Evolutionary conservation across 2,113 vertebrate genomes (phyloP), one percentile per base, ranked within the genome.

Genomic region (Condylura cristata): DNA sequence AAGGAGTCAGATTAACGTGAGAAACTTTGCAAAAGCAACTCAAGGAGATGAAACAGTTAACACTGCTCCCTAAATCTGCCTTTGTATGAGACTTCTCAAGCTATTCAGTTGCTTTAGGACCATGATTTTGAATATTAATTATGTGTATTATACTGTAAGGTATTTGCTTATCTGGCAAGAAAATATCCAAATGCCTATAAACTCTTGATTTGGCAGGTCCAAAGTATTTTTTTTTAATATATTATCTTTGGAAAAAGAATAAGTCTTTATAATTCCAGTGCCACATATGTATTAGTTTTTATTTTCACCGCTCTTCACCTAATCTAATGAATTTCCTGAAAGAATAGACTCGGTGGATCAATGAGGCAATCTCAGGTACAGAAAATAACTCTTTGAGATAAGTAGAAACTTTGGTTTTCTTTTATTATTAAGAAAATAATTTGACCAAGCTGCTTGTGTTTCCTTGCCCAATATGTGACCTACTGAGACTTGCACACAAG

Each of bases 61-160:
- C 8, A 65, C n/a, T 22, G 8, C 68, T 71, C 22, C 30, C 6
- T 39, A 70, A 46, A 22, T 0, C 74, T 32, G 13, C 66, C 79
- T 75, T 88, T 58, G 18, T 70, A 30, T 56, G 68, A 93, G 5
- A 10, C 53, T 70, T 81, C 75, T 89, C 32, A 80, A 82, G 9
- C 72, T 63, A 80, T 22, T 48, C 11, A 65, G 0, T 93, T 56
- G 28, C 60, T 72, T 87, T 72, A 68, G 12, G 68, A 37, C 2
- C 3, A 20, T 71, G 34, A 34, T 80, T 94, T 90, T 92, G 28
- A 83, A 58, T 79, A 82, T 65, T 58, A 93, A 92, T 92, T 95
- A 6, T 72, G 78, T 93, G 95, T 96, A 26, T 72, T 65, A 60
- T 70, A 82, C 70, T 63, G 1, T 48, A 74, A 86, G 37, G 37